Evolutionary conservation across 2,888 invertebrate species (phyloP).

Genomic region (Ochropleura plecta): DNA sequence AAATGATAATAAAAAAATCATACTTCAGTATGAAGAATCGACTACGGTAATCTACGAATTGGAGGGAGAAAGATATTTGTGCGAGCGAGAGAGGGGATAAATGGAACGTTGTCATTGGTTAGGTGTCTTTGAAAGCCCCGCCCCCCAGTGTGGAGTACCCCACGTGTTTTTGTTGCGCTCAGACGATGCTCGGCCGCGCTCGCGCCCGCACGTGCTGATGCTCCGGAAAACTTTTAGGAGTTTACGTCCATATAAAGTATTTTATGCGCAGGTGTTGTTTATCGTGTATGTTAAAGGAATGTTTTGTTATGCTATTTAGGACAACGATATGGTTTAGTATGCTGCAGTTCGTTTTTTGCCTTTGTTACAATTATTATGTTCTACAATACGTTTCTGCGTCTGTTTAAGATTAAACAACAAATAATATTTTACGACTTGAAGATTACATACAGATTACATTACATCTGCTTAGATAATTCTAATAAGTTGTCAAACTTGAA

Average conservation of each 20-base stretch:
- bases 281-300: conserved; percentile 40
- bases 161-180: conserved; percentile 85
- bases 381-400: neutral
- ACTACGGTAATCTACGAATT: conserved; percentile 81
- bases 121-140: conserved; percentile 66
- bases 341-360: neutral
- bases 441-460: neutral
- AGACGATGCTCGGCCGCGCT: conserved; percentile 75
- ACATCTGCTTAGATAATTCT: neutral
- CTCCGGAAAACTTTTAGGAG: conserved; percentile 74
- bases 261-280: conserved; percentile 57
- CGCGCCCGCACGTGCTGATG: conserved; percentile 72
- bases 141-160: conserved; percentile 72
- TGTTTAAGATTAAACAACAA: neutral
- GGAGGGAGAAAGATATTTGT: conserved; percentile 68
- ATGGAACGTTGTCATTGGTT: conserved; percentile 70
- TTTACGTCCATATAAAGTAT: conserved; percentile 71
- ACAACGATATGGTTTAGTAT: conserved; percentile 16
- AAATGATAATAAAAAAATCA: conserved; percentile 84
- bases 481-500: neutral
- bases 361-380: neutral
- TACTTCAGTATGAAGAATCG: conserved; percentile 84
- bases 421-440: neutral
- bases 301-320: conserved; percentile 30
- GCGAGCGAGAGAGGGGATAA: conserved; percentile 52